phyloP scores from a whole-genome alignment of 2,797 vertebrate genomes.

The Tadarida brasiliensis region DNA sequence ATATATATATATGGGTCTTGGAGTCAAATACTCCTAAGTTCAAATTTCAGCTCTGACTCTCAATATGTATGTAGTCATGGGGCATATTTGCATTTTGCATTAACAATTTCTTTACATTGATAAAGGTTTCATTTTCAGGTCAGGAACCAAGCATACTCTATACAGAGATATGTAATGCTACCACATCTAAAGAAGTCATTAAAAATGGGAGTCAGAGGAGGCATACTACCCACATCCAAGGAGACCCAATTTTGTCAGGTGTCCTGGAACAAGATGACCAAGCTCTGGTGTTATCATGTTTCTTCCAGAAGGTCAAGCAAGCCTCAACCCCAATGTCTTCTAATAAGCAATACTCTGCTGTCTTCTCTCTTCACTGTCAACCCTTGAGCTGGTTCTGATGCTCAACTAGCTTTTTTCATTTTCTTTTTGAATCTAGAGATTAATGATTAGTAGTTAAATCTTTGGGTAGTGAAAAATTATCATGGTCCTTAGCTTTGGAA shows the following conservation, averaged over 20 bases:
- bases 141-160: not conserved
- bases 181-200: not conserved
- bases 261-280: not conserved
- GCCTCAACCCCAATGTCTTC: not conserved
- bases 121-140: not conserved
- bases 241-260: not conserved
- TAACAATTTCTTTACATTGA: slow-evolving; percentile 1
- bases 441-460: not conserved
- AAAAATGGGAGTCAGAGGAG: not conserved
- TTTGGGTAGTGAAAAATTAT: not conserved
- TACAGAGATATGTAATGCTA: not conserved
- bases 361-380: not conserved
- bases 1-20: too few species aligned
- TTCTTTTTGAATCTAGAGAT: not conserved
- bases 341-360: not conserved
- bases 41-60: not conserved
- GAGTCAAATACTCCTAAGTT: not conserved
- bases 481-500: not conserved
- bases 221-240: not conserved
- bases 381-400: not conserved
- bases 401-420: not conserved
- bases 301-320: not conserved
- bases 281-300: not conserved
- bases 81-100: not conserved
- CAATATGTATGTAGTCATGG: not conserved